A percentile compares a stretch with the other conserved stretches of the same genome.
Conservation (phyloP, 64 coral and sea anemone genomes). For the Pocillopora verrucosa region DNA sequence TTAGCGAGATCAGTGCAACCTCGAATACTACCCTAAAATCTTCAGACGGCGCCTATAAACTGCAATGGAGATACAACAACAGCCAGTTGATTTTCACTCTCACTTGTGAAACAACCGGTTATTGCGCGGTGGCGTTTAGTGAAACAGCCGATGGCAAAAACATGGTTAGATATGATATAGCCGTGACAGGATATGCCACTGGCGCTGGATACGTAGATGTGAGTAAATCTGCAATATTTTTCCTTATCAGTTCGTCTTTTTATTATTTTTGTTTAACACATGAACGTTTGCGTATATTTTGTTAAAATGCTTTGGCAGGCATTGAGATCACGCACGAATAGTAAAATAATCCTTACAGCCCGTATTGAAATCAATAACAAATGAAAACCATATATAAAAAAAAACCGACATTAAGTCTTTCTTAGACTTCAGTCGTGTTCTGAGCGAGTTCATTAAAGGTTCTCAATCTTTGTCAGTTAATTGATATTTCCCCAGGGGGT, state of each 20-base stretch:
- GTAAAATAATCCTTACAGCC: neutral
- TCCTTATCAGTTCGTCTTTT: no score
- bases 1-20: neutral
- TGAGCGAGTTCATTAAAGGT: no score
- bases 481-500: no score
- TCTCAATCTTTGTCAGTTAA: no score
- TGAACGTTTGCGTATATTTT: neutral
- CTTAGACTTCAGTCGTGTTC: no score
- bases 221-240: neutral
- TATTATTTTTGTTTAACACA: no score
- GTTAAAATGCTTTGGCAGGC: neutral
- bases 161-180: slow-evolving; percentile 3
- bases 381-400: no score
- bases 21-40: neutral
- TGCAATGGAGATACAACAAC: neutral
- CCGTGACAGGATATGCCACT: neutral
- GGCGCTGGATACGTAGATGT: neutral
- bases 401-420: no score
- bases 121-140: slow-evolving; percentile 9
- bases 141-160: slow-evolving; percentile 6
- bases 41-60: neutral
- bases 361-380: no score
- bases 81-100: slow-evolving; percentile 4
- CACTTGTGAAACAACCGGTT: slow-evolving; percentile 17
- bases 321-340: neutral